phyloP scores from a whole-genome alignment of 2,888 invertebrate species.

The Ennomos fuscantarius region DNA sequence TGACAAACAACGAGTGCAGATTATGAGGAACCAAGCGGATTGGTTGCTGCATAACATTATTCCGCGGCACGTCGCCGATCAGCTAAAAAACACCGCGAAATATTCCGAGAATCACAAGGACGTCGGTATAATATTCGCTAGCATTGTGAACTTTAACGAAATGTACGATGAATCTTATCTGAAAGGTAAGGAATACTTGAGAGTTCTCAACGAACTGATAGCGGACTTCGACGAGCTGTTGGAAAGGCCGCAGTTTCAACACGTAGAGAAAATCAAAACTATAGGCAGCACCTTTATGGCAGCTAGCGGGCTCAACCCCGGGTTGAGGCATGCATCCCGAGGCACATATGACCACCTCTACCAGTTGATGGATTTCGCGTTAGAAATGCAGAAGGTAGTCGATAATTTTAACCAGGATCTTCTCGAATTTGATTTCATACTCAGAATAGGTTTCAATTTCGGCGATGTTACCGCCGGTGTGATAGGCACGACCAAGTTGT shows the following conservation, averaged over 20 bases:
- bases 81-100: constrained; percentile 95
- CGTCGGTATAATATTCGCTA: constrained; percentile 97
- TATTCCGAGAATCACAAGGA: constrained; percentile 97
- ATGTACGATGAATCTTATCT: constrained; percentile 99
- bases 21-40: constrained; percentile 97
- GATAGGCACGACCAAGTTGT: constrained; percentile 97
- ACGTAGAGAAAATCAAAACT: constrained; percentile 99
- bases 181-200: constrained; percentile 96
- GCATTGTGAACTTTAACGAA: constrained; percentile 98
- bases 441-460: constrained; percentile 95
- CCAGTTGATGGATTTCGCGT: constrained; percentile 96
- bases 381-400: constrained; percentile 95
- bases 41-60: constrained; percentile 98
- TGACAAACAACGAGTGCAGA: constrained; percentile 95
- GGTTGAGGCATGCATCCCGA: constrained; percentile 87
- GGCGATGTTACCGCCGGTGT: constrained; percentile 99
- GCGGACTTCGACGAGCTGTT: constrained; percentile 98
- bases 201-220: constrained; percentile 97
- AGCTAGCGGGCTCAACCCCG: constrained; percentile 96
- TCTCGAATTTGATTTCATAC: constrained; percentile 94
- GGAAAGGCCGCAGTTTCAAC: constrained; percentile 91
- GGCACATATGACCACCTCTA: constrained; percentile 92
- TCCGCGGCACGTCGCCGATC: constrained; percentile 97
- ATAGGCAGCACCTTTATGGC: constrained; percentile 99
- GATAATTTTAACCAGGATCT: constrained; percentile 95